Base-by-base conservation (phyloP, 2,888 invertebrate genomes). In the Nasonovia ribisnigri region DNA sequence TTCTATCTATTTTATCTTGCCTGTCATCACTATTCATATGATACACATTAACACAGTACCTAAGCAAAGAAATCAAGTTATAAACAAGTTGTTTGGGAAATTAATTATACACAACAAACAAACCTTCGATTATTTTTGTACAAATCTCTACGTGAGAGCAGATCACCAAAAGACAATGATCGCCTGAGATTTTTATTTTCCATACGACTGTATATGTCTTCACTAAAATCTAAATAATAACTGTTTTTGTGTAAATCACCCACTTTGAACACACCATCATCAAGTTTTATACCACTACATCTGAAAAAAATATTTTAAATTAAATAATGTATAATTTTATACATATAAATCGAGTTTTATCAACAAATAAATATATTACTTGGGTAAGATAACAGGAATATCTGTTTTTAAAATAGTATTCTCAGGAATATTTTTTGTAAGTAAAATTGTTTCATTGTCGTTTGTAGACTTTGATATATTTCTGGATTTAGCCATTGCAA, bases 191-290 rank as follows among this genome's bases (percentile, higher is more conserved):
- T 90, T 90, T 90, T 93, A 51, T 87, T n/a, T 60, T 93, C 86
- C 42, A 93, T 90, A n/a, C 86, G 90, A 48, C 90, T 93, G 42
- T 93, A 90, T 46, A 93, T 93, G 10, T 90, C 93, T 90, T 90
- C 90, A 90, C 93, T 93, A 86, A 93, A 93, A 90, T 93, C 93
- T 26, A 93, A 86, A 90, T 90, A 90, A 67, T 93, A 93, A 93
- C 90, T 93, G 16, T 93, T 93, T 87, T 93, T 93, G 29, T 93
- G 93, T 43, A 93, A 93, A 90, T 93, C 93, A 1, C 93, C 93
- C 1, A 93, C 93, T 93, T 93, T 93, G 26, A 93, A 93, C 51
- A 93, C 93, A n/a, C 93, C 93, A 86, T 93, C 93, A 60, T 93
- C 93, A 51, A 93, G 93, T 87, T 90, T 51, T 51, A 93, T 93